Conservation (phyloP, 2,888 invertebrate species). For the Melanotus villosus region DNA sequence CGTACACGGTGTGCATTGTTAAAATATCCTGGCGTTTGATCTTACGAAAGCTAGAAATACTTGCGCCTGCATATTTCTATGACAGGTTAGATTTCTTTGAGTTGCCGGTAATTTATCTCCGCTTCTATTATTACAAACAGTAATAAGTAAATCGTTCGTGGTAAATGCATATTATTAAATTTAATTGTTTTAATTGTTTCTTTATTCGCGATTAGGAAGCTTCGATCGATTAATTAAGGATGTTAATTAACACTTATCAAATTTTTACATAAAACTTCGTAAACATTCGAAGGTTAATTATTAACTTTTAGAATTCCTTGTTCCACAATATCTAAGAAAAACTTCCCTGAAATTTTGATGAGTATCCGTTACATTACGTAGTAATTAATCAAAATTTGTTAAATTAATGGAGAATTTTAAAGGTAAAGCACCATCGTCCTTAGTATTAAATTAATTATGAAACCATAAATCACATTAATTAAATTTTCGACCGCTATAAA, state of each 20-base stretch:
- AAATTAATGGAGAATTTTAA: not conserved
- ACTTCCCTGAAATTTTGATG: too few relatives aligned
- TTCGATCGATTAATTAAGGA: too few relatives aligned
- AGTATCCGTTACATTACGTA: too few relatives aligned
- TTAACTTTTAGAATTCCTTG: too few relatives aligned
- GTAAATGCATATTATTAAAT: not conserved
- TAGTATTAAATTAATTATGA: not conserved
- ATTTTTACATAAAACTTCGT: too few relatives aligned
- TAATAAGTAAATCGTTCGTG: slow-evolving; percentile 3
- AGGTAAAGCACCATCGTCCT: not conserved
- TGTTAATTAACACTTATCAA: too few relatives aligned
- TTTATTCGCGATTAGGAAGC: not conserved
- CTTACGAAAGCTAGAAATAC: slow-evolving; percentile 14
- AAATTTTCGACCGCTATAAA: not conserved
- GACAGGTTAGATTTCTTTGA: slow-evolving; percentile 20
- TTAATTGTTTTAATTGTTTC: not conserved
- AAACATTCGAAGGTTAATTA: too few relatives aligned
- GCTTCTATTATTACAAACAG: not conserved
- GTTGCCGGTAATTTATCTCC: not conserved
- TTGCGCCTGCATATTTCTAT: slow-evolving; percentile 14
- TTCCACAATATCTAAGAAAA: too few relatives aligned
- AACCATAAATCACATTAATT: not conserved
- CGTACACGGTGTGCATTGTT: slow-evolving; percentile 28
- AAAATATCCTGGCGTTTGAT: not conserved
- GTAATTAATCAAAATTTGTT: too few relatives aligned